Conservation (phyloP, 2,797 vertebrate species). For the Geotria australis region DNA sequence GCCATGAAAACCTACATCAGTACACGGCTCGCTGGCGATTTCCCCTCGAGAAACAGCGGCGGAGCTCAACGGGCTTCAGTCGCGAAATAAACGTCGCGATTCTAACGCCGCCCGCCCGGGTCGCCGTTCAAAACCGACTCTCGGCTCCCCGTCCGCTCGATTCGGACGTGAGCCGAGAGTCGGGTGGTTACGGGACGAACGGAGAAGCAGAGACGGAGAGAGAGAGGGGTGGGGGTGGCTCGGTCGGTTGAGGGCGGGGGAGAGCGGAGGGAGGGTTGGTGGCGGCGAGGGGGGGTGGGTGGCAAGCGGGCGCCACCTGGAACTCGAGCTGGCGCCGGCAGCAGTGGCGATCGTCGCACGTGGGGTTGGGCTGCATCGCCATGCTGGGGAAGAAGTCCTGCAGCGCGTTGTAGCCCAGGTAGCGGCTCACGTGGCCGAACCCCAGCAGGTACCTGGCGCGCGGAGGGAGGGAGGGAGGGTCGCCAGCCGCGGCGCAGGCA, state of each 20-base stretch:
- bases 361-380: constrained; percentile 76
- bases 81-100: no score
- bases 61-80: no score
- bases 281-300: neutral
- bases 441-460: constrained; percentile 38
- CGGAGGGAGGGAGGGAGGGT: neutral
- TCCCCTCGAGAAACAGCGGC: no score
- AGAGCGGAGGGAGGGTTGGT: neutral
- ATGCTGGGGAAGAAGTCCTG: constrained; percentile 86
- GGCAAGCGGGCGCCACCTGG: constrained; percentile 19
- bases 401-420: constrained; percentile 92
- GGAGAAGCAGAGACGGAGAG: neutral
- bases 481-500: no score
- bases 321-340: constrained; percentile 45
- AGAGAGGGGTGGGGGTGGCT: neutral
- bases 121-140: no score
- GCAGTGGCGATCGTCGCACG: constrained; percentile 50
- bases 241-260: neutral
- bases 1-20: no score
- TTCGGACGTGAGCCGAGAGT: no score
- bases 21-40: no score
- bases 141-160: no score
- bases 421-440: constrained; percentile 74
- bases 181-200: no score
- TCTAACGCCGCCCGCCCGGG: no score